Percentiles rank a stretch among this genome's conserved stretches.
phyloP scores from a whole-genome alignment of 2,888 invertebrate species.

The Leptura quadrifasciata region DNA sequence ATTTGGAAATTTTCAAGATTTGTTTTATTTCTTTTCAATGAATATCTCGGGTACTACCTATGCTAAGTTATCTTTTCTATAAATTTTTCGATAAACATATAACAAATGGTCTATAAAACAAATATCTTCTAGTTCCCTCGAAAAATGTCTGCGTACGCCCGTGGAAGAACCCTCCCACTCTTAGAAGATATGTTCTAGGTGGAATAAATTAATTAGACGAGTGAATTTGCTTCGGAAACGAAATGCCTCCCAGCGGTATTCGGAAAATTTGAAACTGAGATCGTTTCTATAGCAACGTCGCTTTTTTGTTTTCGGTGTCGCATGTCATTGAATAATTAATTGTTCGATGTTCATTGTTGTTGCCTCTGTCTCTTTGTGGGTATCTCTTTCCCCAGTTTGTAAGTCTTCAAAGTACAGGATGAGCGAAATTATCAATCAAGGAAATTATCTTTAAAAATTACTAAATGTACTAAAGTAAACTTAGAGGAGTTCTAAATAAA shows the following conservation, averaged over 20 bases:
- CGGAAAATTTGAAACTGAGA: conserved; percentile 33
- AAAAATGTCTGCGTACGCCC: conserved; percentile 15
- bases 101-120: too few species aligned
- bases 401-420: conserved; percentile 30
- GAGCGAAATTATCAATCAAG: conserved; percentile 1
- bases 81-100: too few species aligned
- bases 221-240: conserved; percentile 39
- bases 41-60: too few species aligned
- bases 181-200: conserved; percentile 23
- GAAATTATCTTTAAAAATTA: background rate
- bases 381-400: conserved; percentile 56
- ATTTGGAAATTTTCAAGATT: too few species aligned
- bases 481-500: too few species aligned
- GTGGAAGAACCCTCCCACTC: conserved; percentile 19
- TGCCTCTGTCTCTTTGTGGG: conserved; percentile 69
- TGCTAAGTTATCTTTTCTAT: too few species aligned
- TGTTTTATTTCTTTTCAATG: too few species aligned
- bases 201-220: conserved; percentile 33
- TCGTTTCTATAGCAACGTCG: conserved; percentile 55
- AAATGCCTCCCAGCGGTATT: conserved; percentile 12
- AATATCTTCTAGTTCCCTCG: background rate
- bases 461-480: too few species aligned
- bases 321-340: conserved; percentile 71
- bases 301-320: conserved; percentile 67
- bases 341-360: conserved; percentile 74